These are phyloP conservation scores for Andricus curvator DNA, from an alignment of 2,888 invertebrate species.

Conservation along the genomic window DNA sequence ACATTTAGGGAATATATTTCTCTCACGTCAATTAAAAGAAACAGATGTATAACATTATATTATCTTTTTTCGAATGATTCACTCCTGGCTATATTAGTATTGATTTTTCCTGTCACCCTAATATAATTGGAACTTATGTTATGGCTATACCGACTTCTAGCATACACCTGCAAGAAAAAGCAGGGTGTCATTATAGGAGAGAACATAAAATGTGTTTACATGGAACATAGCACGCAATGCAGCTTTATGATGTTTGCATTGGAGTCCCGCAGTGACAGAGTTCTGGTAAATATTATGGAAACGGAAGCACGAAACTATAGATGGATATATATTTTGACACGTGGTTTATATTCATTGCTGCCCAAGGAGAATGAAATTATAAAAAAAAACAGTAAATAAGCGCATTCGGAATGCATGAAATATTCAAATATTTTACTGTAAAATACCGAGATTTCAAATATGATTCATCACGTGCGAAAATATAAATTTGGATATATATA, in stretches of 20 bases:
- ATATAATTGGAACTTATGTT: background rate
- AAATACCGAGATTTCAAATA: background rate
- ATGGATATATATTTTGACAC: background rate
- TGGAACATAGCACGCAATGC: constrained; percentile 43
- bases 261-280: constrained; percentile 59
- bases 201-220: constrained; percentile 34
- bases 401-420: background rate
- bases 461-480: background rate
- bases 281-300: constrained; percentile 62
- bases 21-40: background rate
- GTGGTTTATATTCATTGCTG: constrained; percentile 13
- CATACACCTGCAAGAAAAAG: constrained; percentile 11
- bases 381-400: background rate
- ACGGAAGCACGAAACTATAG: constrained; percentile 29
- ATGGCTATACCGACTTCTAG: too few species aligned
- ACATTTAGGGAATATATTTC: background rate
- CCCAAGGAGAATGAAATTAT: background rate
- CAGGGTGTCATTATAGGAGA: background rate
- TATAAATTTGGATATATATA: background rate
- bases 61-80: background rate
- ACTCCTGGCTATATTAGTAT: background rate
- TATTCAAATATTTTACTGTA: background rate
- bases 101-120: background rate
- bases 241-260: constrained; percentile 64
- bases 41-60: background rate